These are phyloP conservation scores for Microchrysa polita DNA, from an alignment of 2,888 invertebrate genomes.

Conservation along the genomic window DNA sequence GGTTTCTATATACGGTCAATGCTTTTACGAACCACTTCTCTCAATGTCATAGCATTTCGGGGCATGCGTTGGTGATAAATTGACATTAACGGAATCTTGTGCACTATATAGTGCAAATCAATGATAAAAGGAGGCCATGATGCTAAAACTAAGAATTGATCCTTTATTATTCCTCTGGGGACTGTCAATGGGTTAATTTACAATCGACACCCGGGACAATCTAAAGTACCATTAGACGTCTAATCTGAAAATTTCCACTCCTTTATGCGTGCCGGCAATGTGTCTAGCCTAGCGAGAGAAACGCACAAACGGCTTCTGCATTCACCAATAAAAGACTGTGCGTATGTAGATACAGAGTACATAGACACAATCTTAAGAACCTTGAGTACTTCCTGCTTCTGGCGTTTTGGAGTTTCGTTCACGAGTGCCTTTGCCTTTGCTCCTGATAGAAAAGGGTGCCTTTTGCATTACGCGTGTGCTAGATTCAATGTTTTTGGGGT, in stretches of 20 bases:
- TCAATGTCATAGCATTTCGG: too few relatives aligned
- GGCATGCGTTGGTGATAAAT: too few relatives aligned
- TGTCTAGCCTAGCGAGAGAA: too few relatives aligned
- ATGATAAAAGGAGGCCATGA: too few relatives aligned
- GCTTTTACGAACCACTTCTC: too few relatives aligned
- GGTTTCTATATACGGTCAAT: too few relatives aligned
- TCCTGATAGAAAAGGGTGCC: background rate
- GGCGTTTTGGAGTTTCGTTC: background rate
- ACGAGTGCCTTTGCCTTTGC: background rate
- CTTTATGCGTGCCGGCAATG: constrained; percentile 8
- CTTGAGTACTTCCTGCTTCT: constrained; percentile 36
- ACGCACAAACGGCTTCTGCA: constrained; percentile 22
- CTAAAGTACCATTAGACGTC: background rate
- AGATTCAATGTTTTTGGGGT: background rate
- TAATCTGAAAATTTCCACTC: background rate
- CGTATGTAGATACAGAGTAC: background rate
- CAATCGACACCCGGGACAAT: background rate
- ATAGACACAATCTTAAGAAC: constrained; percentile 7
- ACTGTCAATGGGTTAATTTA: background rate
- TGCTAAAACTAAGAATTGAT: too few relatives aligned
- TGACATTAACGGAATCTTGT: too few relatives aligned
- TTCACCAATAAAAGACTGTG: background rate
- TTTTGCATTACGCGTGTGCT: constrained; percentile 3
- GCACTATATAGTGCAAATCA: too few relatives aligned
- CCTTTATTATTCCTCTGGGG: too few relatives aligned